Conservation (phyloP, 30 jellyfish, hydroid and myxozoan species). For the Turritopsis rubra region DNA sequence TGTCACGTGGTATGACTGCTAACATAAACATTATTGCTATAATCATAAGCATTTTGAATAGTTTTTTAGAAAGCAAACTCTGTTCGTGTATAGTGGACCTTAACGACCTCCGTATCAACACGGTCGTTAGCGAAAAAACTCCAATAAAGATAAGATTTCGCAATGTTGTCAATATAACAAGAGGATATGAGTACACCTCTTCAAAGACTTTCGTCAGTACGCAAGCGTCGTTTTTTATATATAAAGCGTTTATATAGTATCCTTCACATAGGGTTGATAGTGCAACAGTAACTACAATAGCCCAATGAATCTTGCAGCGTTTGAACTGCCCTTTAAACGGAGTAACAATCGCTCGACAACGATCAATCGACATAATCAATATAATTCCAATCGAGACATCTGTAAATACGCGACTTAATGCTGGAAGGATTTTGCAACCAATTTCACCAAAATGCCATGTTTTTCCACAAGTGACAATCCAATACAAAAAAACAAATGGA, state of each 20-base stretch:
- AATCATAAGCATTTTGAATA: slow-evolving; percentile 40
- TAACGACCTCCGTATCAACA: slow-evolving; percentile 17
- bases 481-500: slow-evolving; percentile 52
- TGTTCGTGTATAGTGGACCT: slow-evolving; percentile 10
- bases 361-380: slow-evolving; percentile 63
- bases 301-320: slow-evolving; percentile 34
- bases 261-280: slow-evolving; percentile 43
- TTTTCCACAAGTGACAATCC: slow-evolving; percentile 36
- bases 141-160: slow-evolving; percentile 30
- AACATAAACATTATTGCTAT: slow-evolving; percentile 48
- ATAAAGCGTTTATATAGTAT: slow-evolving; percentile 26
- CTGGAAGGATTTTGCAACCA: slow-evolving; percentile 70
- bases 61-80: slow-evolving; percentile 17
- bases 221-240: slow-evolving; percentile 10
- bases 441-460: slow-evolving; percentile 80
- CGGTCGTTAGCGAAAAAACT: slow-evolving; percentile 41
- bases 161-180: slow-evolving; percentile 11
- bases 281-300: slow-evolving; percentile 14
- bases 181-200: slow-evolving; percentile 45
- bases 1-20: slow-evolving; percentile 62
- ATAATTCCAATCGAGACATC: slow-evolving; percentile 58
- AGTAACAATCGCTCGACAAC: slow-evolving; percentile 77
- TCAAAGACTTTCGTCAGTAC: slow-evolving; percentile 19
- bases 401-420: slow-evolving; percentile 46
- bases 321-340: slow-evolving; percentile 52